Conservation (phyloP, 2,113 vertebrate species). For the Phodopus roborovskii region DNA sequence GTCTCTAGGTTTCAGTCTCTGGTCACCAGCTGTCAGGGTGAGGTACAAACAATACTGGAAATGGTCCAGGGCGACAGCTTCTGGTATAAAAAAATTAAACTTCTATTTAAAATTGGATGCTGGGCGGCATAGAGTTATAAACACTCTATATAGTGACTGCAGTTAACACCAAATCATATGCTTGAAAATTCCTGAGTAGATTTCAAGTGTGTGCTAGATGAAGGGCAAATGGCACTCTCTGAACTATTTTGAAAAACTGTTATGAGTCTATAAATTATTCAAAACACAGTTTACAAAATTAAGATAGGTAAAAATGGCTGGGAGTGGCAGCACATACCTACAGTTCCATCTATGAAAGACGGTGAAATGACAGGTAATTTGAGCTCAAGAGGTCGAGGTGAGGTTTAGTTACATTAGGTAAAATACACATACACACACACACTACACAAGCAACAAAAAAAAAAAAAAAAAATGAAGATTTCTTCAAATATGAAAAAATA, state of each 20-base stretch:
- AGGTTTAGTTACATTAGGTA: background rate
- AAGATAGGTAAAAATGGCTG: background rate
- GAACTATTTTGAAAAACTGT: background rate
- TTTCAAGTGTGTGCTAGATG: background rate
- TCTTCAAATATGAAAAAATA: background rate
- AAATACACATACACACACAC: background rate
- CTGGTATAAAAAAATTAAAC: background rate
- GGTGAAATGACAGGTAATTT: background rate
- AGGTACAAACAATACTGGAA: no score
- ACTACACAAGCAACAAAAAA: background rate
- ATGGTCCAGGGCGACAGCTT: background rate
- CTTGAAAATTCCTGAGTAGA: background rate
- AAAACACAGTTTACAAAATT: background rate
- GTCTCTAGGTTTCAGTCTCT: background rate
- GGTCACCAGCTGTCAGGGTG: background rate
- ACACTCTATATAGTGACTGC: background rate
- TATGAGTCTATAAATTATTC: background rate
- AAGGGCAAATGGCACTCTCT: background rate
- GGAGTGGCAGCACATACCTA: background rate
- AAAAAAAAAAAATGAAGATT: background rate
- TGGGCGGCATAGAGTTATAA: background rate
- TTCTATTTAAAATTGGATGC: background rate
- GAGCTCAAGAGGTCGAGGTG: background rate
- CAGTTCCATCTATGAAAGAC: background rate
- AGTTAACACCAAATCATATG: background rate